Conservation (phyloP, 2,113 vertebrate genomes). For the Gymnocephalus cernua region DNA sequence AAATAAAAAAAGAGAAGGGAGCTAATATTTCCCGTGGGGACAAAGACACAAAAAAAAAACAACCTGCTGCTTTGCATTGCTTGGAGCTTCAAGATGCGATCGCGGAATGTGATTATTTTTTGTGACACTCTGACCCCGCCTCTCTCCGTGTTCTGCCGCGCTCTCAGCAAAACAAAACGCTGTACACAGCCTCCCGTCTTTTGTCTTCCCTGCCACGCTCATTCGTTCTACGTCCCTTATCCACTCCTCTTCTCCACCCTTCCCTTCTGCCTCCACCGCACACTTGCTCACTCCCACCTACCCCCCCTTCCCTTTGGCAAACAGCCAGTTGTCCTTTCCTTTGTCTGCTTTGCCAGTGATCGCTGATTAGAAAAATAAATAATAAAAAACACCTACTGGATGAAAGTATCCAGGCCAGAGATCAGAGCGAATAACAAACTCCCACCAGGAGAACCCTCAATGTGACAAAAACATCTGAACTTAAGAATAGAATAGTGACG, state of each 20-base stretch:
- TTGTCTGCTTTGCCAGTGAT: slow-evolving; percentile 68
- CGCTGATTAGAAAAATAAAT: slow-evolving; percentile 58
- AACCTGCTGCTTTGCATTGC: slow-evolving; percentile 45
- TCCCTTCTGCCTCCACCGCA: slow-evolving; percentile 24
- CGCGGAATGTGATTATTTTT: slow-evolving; percentile 52
- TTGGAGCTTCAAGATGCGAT: slow-evolving; percentile 22
- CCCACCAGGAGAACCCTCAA: neutral
- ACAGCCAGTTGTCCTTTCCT: slow-evolving; percentile 51
- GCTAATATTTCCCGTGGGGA: slow-evolving; percentile 41
- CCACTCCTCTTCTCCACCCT: slow-evolving; percentile 24
- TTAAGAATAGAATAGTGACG: neutral
- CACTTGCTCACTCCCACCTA: neutral
- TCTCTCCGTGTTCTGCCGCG: slow-evolving; percentile 33
- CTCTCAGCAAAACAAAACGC: slow-evolving; percentile 49
- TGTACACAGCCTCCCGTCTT: slow-evolving; percentile 48
- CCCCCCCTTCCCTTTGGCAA: slow-evolving; percentile 52
- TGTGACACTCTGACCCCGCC: slow-evolving; percentile 44
- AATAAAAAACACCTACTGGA: slow-evolving; percentile 31
- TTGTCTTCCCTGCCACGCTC: slow-evolving; percentile 61
- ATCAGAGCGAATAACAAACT: slow-evolving; percentile 3
- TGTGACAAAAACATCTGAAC: slow-evolving; percentile 27
- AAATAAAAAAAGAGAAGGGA: neutral
- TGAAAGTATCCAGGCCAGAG: slow-evolving; percentile 20
- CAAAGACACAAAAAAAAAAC: slow-evolving; percentile 27
- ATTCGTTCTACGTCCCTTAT: slow-evolving; percentile 48